Percentiles rank a stretch among this genome's conserved stretches.
Evolutionary conservation across 2,113 vertebrate genomes (phyloP).

Genomic region (Climacteris rufus): DNA sequence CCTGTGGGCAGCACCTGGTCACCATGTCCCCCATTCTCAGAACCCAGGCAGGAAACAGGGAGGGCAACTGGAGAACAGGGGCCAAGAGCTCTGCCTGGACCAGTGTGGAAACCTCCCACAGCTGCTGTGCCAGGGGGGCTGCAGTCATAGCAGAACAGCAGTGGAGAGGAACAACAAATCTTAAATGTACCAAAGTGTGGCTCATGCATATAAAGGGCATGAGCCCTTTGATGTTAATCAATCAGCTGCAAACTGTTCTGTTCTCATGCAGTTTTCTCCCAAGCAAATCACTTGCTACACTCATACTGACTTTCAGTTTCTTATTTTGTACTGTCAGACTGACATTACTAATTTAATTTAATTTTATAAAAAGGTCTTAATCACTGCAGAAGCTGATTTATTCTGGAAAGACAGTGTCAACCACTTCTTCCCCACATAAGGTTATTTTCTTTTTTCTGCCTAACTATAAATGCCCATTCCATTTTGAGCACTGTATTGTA

Average conservation of each 20-base stretch:
- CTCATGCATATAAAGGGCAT: not conserved
- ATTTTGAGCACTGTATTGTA: not conserved
- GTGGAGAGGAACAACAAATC: no score
- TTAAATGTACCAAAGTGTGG: rapidly evolving
- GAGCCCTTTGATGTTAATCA: not conserved
- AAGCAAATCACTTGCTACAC: not conserved
- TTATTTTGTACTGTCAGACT: not conserved
- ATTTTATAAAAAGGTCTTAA: not conserved
- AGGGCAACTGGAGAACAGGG: not conserved
- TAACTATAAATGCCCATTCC: not conserved
- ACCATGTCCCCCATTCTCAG: not conserved
- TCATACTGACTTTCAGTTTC: not conserved
- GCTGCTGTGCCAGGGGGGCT: not conserved
- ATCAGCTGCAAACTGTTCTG: not conserved
- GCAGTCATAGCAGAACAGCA: no score
- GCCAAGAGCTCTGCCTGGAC: not conserved
- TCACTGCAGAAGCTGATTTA: not conserved
- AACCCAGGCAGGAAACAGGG: not conserved
- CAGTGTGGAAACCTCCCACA: rapidly evolving
- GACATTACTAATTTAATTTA: not conserved
- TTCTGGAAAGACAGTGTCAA: not conserved
- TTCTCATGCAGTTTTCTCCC: not conserved
- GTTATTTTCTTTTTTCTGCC: not conserved
- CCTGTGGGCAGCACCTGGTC: not conserved
- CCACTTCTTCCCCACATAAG: not conserved